Evolutionary conservation across 1,140 invertebrate genomes (phyloP), one percentile per base, ranked within the genome.

Genomic region (Cydia splendana): DNA sequence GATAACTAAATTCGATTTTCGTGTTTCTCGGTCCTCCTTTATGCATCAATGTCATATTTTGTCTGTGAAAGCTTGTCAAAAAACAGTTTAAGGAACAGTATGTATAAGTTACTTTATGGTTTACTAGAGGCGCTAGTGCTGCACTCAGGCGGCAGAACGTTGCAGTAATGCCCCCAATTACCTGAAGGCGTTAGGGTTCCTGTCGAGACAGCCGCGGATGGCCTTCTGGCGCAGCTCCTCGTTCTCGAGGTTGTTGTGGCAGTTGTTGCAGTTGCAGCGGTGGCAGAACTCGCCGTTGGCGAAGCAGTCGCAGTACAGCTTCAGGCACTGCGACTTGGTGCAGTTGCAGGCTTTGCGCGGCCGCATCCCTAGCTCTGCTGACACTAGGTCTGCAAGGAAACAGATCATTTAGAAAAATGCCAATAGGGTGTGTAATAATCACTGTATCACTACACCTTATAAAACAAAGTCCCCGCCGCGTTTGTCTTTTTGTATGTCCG

Each of bases 251-350:
- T 99, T 99, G 87, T 99, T 99, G 79, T 96, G 98, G 92, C 99
- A 99, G 93, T 99, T 99, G 88, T 96, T 98, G 92, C 99, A 99
- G 88, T 99, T 99, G 90, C 99, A 99, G 90, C 98, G 96, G 87
- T 98, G 96, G 94, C 99, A 99, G 91, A 99, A 99, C 93, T 99
- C 99, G 24, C 99, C 99, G 94, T 99, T 99, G 0, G 99, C 99
- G 95, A 99, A 99, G 93, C 99, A 99, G 91, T 99, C 99, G 94
- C 99, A 99, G 92, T 99, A 99, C 93, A 99, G 93, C 94, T 99
- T 99, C 34, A 99, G 95, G 90, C 99, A 99, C 92, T 99, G 98
- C 4, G 98, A 99, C 94, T 99, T 99, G 51, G 98, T 99, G 93
- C 99, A 99, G 90, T 99, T 99, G 91, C 99, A 99, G 12, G 98